These are phyloP conservation scores for Heteromormyrus szaboi DNA, from an alignment of 2,797 vertebrate species.

Conservation along the genomic window DNA sequence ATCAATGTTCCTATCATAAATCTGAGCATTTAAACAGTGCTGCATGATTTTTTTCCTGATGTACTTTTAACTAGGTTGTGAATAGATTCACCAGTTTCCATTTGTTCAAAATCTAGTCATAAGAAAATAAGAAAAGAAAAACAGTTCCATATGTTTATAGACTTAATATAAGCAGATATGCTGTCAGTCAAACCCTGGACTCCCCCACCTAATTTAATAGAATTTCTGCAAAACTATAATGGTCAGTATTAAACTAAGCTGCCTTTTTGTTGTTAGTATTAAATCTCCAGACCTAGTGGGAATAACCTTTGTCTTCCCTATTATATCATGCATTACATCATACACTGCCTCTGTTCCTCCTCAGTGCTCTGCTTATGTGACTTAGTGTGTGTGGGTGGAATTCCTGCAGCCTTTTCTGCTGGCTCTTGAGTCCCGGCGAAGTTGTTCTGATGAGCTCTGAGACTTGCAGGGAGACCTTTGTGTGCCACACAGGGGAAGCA, in stretches of 20 bases:
- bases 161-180: background rate
- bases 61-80: background rate
- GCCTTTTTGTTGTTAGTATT: slow-evolving; percentile 32
- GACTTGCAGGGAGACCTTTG: background rate
- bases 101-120: background rate
- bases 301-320: slow-evolving; percentile 21
- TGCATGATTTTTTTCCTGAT: background rate
- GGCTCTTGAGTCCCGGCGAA: background rate
- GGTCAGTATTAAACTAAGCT: slow-evolving; percentile 31
- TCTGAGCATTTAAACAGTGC: slow-evolving; percentile 7
- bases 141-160: background rate
- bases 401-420: slow-evolving; percentile 15
- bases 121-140: background rate
- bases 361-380: background rate
- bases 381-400: slow-evolving; percentile 13
- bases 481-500: background rate
- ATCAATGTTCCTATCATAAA: slow-evolving; percentile 13
- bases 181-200: background rate
- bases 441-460: background rate
- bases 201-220: slow-evolving; percentile 12
- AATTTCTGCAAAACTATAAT: slow-evolving; percentile 17
- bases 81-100: background rate
- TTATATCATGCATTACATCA: slow-evolving; percentile 13
- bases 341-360: background rate
- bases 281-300: slow-evolving; percentile 28